phyloP scores from a whole-genome alignment of 2,797 vertebrate species.

The Crocodylus rhombifer region DNA sequence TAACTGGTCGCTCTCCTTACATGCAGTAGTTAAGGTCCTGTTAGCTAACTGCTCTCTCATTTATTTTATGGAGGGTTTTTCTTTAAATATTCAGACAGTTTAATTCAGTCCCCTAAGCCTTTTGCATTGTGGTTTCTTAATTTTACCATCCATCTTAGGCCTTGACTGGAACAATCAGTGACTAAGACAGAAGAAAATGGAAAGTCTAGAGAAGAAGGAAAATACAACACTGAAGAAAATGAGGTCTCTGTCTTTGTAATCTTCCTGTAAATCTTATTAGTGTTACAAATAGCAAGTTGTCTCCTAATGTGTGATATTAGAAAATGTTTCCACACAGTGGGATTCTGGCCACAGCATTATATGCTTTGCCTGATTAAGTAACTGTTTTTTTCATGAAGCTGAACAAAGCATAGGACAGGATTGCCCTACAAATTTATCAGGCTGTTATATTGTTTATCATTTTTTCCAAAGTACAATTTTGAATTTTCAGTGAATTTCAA shows the following conservation, averaged over 20 bases:
- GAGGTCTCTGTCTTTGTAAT: slow-evolving; percentile 65
- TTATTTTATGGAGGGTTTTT: neutral
- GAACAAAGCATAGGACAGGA: neutral
- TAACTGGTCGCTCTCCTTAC: neutral
- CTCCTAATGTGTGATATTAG: slow-evolving; percentile 60
- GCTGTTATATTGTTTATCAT: neutral
- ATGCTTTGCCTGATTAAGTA: slow-evolving; percentile 26
- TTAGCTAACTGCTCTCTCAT: neutral
- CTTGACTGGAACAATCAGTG: slow-evolving; percentile 52
- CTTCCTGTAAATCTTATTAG: slow-evolving; percentile 45
- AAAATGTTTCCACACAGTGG: slow-evolving; percentile 65
- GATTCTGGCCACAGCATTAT: slow-evolving; percentile 30
- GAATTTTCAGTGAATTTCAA: neutral
- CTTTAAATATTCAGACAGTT: neutral
- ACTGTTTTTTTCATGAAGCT: slow-evolving; percentile 39
- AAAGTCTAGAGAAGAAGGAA: slow-evolving; percentile 68
- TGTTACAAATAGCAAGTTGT: slow-evolving; percentile 68
- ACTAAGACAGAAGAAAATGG: slow-evolving; percentile 65
- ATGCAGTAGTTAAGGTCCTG: fast-evolving
- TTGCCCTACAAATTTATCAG: neutral
- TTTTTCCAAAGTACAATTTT: neutral
- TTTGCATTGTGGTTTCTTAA: slow-evolving; percentile 19
- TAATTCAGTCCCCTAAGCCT: neutral
- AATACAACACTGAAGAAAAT: slow-evolving; percentile 54
- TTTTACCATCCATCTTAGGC: slow-evolving; percentile 4